Percentiles rank a stretch among this genome's conserved stretches.
These are phyloP conservation scores for Julus scandinavius DNA, from an alignment of 2,888 invertebrate species.

Conservation along the genomic window DNA sequence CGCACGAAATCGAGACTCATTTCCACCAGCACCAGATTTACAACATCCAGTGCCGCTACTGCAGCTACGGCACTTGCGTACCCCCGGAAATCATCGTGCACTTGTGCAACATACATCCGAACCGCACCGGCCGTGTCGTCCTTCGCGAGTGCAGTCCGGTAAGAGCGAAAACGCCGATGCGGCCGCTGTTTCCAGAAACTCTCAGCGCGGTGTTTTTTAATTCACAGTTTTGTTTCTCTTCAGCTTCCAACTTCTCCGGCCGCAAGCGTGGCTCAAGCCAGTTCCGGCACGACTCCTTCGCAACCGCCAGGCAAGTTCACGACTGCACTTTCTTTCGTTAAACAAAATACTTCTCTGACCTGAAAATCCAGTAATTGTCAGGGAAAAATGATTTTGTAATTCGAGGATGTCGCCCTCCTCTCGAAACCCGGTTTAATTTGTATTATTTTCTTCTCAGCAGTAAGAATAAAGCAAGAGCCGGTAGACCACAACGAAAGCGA, in stretches of 20 bases:
- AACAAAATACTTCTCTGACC: no score
- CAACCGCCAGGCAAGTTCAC: background rate
- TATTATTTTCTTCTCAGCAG: no score
- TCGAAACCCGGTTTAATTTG: no score
- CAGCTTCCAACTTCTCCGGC: no score
- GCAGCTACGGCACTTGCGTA: slow-evolving; percentile 66
- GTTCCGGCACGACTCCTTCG: background rate
- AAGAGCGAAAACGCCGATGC: background rate
- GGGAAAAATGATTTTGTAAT: no score
- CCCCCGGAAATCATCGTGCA: slow-evolving; percentile 68
- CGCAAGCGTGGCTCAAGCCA: background rate
- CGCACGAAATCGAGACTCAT: slow-evolving; percentile 26
- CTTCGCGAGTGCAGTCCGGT: slow-evolving; percentile 47
- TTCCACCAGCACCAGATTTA: slow-evolving; percentile 59
- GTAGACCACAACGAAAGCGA: background rate
- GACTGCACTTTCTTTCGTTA: no score
- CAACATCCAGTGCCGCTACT: slow-evolving; percentile 70
- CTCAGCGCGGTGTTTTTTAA: no score
- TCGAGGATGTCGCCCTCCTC: no score
- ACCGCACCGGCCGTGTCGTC: slow-evolving; percentile 59
- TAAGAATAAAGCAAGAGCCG: background rate
- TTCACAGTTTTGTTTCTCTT: no score
- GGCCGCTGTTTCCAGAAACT: background rate
- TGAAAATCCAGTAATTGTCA: no score
- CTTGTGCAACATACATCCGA: slow-evolving; percentile 64